A percentile compares a stretch with the other conserved stretches of the same genome.
Conservation (phyloP, 2,113 vertebrate genomes). For the Arenaria interpres region DNA sequence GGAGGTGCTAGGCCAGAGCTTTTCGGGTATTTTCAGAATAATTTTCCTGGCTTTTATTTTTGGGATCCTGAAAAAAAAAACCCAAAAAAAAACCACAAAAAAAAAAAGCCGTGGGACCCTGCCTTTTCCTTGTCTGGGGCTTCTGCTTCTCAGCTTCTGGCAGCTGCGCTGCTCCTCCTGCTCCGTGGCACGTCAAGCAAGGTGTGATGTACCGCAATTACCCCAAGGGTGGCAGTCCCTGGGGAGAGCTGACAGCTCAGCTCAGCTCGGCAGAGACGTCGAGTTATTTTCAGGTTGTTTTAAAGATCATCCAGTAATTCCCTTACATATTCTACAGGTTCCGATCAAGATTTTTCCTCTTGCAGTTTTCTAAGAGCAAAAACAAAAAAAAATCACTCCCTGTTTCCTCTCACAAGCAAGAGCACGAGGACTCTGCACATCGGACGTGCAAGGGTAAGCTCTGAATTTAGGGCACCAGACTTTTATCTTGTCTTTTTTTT, state of each 20-base stretch:
- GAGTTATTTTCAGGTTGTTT: slow-evolving; percentile 40
- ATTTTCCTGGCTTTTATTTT: background rate
- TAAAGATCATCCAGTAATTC: background rate
- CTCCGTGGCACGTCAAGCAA: background rate
- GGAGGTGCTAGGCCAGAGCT: background rate
- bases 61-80: background rate
- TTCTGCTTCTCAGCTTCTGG: background rate
- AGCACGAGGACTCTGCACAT: background rate
- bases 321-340: background rate
- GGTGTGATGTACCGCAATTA: background rate
- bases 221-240: background rate
- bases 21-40: background rate
- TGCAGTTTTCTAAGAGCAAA: background rate
- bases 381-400: background rate
- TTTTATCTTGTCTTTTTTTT: background rate
- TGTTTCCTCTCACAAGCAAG: background rate
- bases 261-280: background rate
- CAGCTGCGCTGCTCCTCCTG: background rate
- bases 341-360: background rate
- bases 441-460: background rate
- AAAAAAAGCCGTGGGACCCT: background rate
- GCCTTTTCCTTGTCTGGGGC: background rate
- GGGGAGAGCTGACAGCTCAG: slow-evolving; percentile 14
- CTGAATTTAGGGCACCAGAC: background rate
- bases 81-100: background rate